A percentile compares a stretch with the other conserved stretches of the same genome.
Conservation (phyloP, 2,797 vertebrate species). For the Oreochromis mossambicus region DNA sequence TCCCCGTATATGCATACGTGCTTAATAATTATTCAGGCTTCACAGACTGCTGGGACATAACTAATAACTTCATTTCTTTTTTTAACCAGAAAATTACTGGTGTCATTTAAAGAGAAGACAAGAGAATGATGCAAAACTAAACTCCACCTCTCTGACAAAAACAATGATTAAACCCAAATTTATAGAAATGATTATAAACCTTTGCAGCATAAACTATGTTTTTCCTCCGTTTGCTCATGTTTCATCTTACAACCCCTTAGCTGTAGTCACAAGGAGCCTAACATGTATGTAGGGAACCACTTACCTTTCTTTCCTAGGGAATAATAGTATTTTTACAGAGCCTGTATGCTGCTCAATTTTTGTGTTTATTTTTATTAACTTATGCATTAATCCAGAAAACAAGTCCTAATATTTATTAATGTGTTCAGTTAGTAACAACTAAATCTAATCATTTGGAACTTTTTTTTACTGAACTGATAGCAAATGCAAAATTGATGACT, state of each 20-base stretch:
- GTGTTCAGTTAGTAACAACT: neutral
- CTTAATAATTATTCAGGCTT: neutral
- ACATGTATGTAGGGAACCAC: neutral
- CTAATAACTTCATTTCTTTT: neutral
- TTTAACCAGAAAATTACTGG: neutral
- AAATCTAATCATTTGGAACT: neutral
- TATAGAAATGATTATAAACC: neutral
- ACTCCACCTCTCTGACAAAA: neutral
- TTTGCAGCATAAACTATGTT: neutral
- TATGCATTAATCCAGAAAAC: neutral
- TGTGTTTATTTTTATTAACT: neutral
- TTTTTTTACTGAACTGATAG: neutral
- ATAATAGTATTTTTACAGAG: neutral
- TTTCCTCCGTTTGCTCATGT: neutral
- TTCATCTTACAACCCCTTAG: neutral
- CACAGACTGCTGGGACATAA: neutral
- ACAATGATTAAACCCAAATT: neutral
- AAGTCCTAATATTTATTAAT: neutral
- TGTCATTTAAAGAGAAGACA: neutral
- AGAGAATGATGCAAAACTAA: neutral
- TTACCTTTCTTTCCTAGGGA: neutral
- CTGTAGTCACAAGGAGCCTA: neutral
- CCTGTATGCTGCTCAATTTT: neutral
- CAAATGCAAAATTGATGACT: neutral
- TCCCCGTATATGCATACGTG: neutral